Base-by-base conservation (phyloP, 1,140 invertebrate genomes). In the Hylaeus anthracinus region DNA sequence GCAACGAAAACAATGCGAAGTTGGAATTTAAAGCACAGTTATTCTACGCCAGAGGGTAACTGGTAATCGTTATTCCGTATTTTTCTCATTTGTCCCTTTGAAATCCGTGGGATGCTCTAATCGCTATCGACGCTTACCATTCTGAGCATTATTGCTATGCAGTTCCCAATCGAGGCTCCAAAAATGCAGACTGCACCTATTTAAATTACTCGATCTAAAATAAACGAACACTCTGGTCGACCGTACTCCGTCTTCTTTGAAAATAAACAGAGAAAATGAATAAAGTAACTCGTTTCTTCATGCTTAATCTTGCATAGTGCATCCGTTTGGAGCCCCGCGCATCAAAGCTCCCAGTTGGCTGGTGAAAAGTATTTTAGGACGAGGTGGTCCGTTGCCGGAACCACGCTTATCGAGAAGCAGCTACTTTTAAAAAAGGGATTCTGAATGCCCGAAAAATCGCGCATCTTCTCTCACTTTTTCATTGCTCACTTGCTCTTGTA, bases 401-500 rank as follows among this genome's bases (percentile, higher is more conserved):
- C 5, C 45, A 6, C 14, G 37, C 9, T 76, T 69, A 77, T 77
- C 65, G 43, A 26, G 14, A 26, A 76, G 48, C 43, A 14, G 51
- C 15, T 77, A 37, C 58, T 71, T 45, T 55, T 37, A 37, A 56
- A 71, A 41, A 65, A 37, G 37, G 9, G 51, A 9, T 3, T 12
- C 9, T 63, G 70, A 79, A 79, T 71, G 6, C 14, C 12, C 9
- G 1, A 14, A 26, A 41, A 39, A 67, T 56, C 39, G 6, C 5
- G 64, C n/a, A 58, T 45, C 51, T 43, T 1, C 26, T 41, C 2
- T 51, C 45, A 55, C 2, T 45, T 48, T 63, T 79, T 0, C 26
- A 26, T 72, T 48, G 39, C 51, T 4, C 48, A 26, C 10, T 61
- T 26, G 51, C 63, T 78, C 61, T 61, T 53, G 56, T 79, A 79